Evolutionary conservation across 2,888 invertebrate genomes (phyloP).

Genomic region (Tetranychus piercei): DNA sequence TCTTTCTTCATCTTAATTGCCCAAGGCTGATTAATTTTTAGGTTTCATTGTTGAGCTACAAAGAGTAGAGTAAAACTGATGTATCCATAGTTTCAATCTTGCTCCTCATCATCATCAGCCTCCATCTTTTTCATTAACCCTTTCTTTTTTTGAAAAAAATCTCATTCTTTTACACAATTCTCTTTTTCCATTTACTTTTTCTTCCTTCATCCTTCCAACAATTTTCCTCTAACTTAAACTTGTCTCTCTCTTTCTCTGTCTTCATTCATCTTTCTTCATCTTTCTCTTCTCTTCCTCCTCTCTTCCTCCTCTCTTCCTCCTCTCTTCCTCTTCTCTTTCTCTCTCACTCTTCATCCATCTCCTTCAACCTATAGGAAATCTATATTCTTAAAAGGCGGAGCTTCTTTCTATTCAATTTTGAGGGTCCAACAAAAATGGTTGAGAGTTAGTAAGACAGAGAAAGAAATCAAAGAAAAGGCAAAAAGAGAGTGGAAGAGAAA

Average conservation of each 20-base stretch:
- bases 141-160: neutral
- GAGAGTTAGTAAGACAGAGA: neutral
- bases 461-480: neutral
- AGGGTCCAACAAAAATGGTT: constrained; percentile 3
- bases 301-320: neutral
- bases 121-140: constrained; percentile 2
- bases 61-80: neutral
- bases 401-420: neutral
- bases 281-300: constrained; percentile 10
- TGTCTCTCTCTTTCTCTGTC: neutral
- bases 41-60: neutral
- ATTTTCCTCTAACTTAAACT: neutral
- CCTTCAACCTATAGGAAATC: neutral
- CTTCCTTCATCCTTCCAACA: neutral
- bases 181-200: neutral
- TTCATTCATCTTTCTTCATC: constrained; percentile 3
- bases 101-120: constrained; percentile 2
- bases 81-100: neutral
- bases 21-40: neutral
- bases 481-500: no score
- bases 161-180: constrained; percentile 9
- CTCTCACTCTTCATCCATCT: neutral
- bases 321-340: neutral
- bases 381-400: neutral
- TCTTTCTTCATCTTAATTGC: neutral